Conservation (phyloP, 92 coral and sea anemone genomes). For the Epizoanthus rinbou region DNA sequence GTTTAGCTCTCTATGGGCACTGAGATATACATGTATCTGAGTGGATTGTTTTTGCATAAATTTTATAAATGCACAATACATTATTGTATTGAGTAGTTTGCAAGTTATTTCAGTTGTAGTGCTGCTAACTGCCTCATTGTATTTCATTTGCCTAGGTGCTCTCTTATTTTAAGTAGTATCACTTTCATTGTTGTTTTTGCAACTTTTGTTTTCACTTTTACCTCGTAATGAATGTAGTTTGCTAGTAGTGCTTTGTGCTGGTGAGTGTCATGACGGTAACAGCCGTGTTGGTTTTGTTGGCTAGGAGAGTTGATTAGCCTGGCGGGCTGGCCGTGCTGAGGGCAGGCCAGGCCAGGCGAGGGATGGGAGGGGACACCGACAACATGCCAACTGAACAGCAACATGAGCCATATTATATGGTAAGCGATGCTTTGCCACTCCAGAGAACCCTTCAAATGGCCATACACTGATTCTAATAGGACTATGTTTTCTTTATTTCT, state of each 20-base stretch:
- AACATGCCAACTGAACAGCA: constrained; percentile 45
- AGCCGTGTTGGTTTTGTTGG: constrained; percentile 87
- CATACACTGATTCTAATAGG: neutral
- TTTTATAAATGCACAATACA: too few relatives aligned
- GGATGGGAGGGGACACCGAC: constrained; percentile 46
- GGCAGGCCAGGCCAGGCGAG: neutral
- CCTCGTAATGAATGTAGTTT: neutral
- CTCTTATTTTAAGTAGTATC: too few relatives aligned
- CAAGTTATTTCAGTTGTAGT: too few relatives aligned
- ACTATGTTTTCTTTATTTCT: neutral
- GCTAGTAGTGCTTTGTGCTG: neutral
- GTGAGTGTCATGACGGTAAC: constrained; percentile 45
- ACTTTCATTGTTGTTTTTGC: too few relatives aligned
- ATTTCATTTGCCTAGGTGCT: too few relatives aligned
- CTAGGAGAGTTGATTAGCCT: constrained; percentile 80
- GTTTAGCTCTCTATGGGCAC: too few relatives aligned
- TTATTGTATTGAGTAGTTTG: too few relatives aligned
- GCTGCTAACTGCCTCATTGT: too few relatives aligned
- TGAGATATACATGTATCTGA: too few relatives aligned
- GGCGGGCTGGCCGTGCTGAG: constrained; percentile 54
- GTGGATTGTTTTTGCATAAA: too few relatives aligned
- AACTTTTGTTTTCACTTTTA: neutral
- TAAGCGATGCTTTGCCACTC: constrained; percentile 16
- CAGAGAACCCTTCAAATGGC: neutral
- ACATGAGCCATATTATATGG: constrained; percentile 11